A percentile compares a stretch with the other conserved stretches of the same genome.
These are phyloP conservation scores for Excalfactoria chinensis DNA, from an alignment of 2,113 vertebrate genomes.

Conservation along the genomic window DNA sequence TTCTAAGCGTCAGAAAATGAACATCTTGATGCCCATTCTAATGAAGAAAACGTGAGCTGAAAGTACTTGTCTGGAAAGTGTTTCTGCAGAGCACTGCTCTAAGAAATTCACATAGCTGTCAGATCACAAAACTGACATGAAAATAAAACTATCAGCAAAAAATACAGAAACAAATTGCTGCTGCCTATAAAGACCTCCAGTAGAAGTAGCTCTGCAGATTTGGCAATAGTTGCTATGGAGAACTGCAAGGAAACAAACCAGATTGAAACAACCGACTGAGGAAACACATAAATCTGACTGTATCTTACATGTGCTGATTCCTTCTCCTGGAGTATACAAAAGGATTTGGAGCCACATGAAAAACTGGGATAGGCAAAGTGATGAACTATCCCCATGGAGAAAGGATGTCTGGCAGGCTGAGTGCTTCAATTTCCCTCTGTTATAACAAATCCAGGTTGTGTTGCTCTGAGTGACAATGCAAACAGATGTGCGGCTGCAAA, in stretches of 20 bases:
- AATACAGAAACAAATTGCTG: background rate
- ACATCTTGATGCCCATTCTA: background rate
- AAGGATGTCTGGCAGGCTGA: background rate
- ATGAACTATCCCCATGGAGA: background rate
- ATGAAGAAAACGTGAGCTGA: background rate
- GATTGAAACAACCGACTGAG: background rate
- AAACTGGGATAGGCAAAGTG: background rate
- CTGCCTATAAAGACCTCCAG: background rate
- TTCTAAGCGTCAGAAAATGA: background rate
- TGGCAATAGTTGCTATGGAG: background rate
- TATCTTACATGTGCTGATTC: background rate
- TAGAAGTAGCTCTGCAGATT: background rate
- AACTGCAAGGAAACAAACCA: background rate
- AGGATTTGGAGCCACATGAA: background rate
- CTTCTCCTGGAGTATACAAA: background rate
- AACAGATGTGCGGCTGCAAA: slow-evolving; percentile 14
- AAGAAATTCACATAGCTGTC: background rate
- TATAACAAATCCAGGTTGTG: background rate
- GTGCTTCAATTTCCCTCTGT: background rate
- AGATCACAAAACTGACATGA: background rate
- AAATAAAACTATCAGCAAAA: background rate
- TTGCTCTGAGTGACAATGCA: background rate
- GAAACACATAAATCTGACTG: background rate
- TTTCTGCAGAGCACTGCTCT: background rate
- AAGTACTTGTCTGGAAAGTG: background rate